Conservation (phyloP, 2,113 vertebrate species). For the Gopherus evgoodei region DNA sequence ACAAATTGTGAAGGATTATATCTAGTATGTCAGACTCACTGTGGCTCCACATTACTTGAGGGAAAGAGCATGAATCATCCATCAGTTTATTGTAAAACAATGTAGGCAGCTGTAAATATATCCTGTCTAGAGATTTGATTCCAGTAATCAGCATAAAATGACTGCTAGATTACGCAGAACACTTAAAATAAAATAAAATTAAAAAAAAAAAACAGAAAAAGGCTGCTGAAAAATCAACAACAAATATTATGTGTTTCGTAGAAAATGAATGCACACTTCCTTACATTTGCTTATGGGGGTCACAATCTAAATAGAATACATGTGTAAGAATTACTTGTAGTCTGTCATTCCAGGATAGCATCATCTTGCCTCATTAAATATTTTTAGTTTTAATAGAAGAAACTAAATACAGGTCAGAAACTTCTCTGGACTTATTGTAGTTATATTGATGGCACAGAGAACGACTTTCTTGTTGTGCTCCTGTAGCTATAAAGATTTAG, state of each 20-base stretch:
- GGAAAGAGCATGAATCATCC: constrained; percentile 68
- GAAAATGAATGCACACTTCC: rapidly evolving
- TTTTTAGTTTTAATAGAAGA: background rate
- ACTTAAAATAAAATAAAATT: rapidly evolving
- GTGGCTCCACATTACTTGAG: constrained; percentile 17
- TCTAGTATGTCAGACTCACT: background rate
- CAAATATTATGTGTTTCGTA: rapidly evolving
- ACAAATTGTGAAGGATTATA: background rate
- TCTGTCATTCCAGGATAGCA: background rate
- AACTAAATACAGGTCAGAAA: background rate
- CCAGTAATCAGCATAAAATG: constrained; percentile 76
- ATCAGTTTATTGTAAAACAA: constrained; percentile 58
- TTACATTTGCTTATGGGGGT: background rate
- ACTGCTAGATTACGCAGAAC: constrained; percentile 22
- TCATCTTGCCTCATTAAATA: background rate
- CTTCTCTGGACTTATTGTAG: background rate
- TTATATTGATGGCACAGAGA: background rate
- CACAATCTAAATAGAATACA: background rate
- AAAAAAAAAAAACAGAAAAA: background rate
- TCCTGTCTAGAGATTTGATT: constrained; percentile 75
- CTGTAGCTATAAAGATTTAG: background rate
- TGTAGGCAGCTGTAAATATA: constrained; percentile 70
- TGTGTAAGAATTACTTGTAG: background rate
- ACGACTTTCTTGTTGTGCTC: rapidly evolving
- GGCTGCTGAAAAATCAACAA: background rate